Conservation (phyloP, 2,797 vertebrate genomes). For the Artibeus lituratus region DNA sequence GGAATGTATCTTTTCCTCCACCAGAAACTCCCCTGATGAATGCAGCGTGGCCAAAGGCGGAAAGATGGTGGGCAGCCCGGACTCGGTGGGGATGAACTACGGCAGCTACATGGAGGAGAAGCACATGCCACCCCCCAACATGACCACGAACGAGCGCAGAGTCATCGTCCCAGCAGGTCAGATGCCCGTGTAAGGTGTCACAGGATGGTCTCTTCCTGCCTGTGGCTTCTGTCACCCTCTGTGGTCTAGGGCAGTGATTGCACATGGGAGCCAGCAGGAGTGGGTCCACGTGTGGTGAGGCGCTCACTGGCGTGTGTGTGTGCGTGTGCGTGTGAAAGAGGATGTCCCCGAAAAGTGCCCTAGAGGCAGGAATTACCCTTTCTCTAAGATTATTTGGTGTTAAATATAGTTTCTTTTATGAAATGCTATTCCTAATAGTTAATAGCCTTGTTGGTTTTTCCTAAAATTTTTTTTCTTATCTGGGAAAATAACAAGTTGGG, state of each 20-base stretch:
- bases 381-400: background rate
- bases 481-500: background rate
- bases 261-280: background rate
- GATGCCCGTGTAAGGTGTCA: background rate
- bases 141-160: slow-evolving; percentile 89
- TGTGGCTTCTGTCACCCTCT: accelerated
- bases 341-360: background rate
- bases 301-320: accelerated
- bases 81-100: slow-evolving; percentile 86
- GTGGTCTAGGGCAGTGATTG: no score
- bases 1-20: slow-evolving; percentile 43
- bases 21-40: slow-evolving; percentile 88
- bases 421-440: background rate
- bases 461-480: background rate
- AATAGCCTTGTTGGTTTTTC: background rate
- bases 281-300: accelerated
- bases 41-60: slow-evolving; percentile 88
- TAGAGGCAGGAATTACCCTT: background rate
- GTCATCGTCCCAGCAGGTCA: slow-evolving; percentile 93
- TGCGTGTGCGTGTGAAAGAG: background rate
- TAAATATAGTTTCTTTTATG: background rate
- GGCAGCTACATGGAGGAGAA: slow-evolving; percentile 92
- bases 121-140: slow-evolving; percentile 88
- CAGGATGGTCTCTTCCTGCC: accelerated
- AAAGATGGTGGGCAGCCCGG: slow-evolving; percentile 85